Conservation (phyloP, 2,888 invertebrate species). For the Schrankia costaestrigalis region DNA sequence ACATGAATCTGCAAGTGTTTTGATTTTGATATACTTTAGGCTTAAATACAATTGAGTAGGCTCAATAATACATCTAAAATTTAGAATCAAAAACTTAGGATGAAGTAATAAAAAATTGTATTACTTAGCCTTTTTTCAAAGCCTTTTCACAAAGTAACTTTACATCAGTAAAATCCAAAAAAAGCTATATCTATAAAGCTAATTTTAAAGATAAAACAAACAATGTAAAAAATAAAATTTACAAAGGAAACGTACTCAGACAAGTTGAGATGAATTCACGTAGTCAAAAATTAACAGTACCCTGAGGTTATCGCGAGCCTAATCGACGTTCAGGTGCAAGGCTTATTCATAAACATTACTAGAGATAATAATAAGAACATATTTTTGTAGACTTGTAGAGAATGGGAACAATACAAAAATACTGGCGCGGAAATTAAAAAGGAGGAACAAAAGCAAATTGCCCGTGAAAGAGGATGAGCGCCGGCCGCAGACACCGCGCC, state of each 20-base stretch:
- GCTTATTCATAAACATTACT: conserved; percentile 23
- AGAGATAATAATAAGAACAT: conserved; percentile 47
- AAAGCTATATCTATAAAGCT: too few species aligned
- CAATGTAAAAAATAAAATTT: conserved; percentile 9
- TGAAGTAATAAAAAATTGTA: too few species aligned
- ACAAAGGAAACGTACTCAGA: conserved; percentile 2
- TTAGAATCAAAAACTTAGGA: too few species aligned
- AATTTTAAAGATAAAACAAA: conserved; percentile 8
- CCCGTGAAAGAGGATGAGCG: conserved; percentile 53
- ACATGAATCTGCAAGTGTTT: conserved; percentile 2
- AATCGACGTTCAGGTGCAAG: conserved; percentile 7
- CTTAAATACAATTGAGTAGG: too few species aligned
- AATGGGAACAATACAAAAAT: conserved; percentile 57
- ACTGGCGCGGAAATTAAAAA: conserved; percentile 66
- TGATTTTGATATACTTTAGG: background rate
- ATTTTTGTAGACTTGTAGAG: conserved; percentile 43
- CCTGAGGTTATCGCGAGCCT: conserved; percentile 18
- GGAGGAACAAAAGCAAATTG: conserved; percentile 67
- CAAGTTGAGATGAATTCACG: conserved; percentile 10
- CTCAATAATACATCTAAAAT: too few species aligned
- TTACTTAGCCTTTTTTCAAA: too few species aligned
- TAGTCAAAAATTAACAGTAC: conserved; percentile 14
- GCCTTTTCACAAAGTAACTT: too few species aligned
- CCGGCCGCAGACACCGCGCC: conserved; percentile 41
- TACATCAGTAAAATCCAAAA: too few species aligned